Percentiles rank a stretch among this genome's conserved stretches.
These are phyloP conservation scores for Cephus runcator DNA, from an alignment of 2,888 invertebrate genomes.

Conservation along the genomic window DNA sequence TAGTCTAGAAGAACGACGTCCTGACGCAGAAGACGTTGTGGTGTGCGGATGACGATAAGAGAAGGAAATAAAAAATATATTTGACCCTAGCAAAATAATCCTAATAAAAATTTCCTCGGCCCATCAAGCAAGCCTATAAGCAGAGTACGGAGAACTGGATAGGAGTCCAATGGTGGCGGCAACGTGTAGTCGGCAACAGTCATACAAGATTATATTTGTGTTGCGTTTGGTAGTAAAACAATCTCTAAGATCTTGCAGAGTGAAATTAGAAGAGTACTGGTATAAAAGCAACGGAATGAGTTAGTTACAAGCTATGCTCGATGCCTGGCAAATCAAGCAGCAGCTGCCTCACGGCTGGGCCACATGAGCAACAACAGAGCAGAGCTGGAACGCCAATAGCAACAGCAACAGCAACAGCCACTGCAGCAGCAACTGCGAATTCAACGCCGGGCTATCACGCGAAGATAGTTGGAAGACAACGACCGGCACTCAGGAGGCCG, in stretches of 20 bases:
- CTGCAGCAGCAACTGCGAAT: slow-evolving; percentile 28
- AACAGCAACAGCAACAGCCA: slow-evolving; percentile 7
- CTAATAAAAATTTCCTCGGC: background rate
- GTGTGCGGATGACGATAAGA: background rate
- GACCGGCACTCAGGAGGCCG: slow-evolving; percentile 55
- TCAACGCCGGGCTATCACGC: slow-evolving; percentile 32
- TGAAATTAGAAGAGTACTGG: slow-evolving; percentile 52
- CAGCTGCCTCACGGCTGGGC: background rate
- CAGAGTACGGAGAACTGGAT: background rate
- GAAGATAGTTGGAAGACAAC: slow-evolving; percentile 31
- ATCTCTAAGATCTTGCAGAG: slow-evolving; percentile 15
- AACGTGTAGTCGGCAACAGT: background rate
- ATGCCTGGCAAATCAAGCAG: slow-evolving; percentile 1
- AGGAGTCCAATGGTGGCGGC: background rate
- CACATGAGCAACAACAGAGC: background rate
- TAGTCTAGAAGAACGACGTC: background rate
- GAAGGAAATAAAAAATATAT: background rate
- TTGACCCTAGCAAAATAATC: background rate
- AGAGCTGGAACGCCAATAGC: background rate
- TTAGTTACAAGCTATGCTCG: slow-evolving; percentile 31
- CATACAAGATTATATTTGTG: background rate
- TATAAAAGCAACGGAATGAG: slow-evolving; percentile 42
- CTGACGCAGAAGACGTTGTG: too few species aligned
- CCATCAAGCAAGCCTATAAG: background rate
- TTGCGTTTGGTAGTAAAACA: slow-evolving; percentile 38